Evolutionary conservation across 2,113 vertebrate species (phyloP), one percentile per base, ranked within the genome.

Genomic region (Ploceus nigricollis): DNA sequence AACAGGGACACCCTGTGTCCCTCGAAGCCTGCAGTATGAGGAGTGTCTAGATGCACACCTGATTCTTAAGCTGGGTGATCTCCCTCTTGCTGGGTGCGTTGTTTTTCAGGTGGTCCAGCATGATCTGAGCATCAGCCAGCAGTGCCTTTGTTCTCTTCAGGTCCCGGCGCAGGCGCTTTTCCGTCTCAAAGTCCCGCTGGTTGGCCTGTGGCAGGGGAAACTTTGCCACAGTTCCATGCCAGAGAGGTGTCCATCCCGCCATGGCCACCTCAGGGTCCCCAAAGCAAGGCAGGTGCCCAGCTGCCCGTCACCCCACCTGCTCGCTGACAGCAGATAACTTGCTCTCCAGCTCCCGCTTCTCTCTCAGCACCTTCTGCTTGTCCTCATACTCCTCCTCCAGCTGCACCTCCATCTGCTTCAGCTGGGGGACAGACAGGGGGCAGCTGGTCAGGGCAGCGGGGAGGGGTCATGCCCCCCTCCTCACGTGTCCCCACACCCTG

Each of bases 21-120:
- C 84, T 39, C 31, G 7, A 17, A 60, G 58, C 63, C 54, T 80
- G 76, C 1, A 3, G 19, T 5, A 39, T 54, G 30, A 22, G 13
- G 17, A n/a, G 45, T 28, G 33, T 40, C 54, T 63, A 18, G 37
- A 37, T 66, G 53, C 69, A 27, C 89, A 99, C 99, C 99, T 99
- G 99, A 95, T 99, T 99, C 95, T 99, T 99, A 69, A 99, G 98
- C 97, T 99, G 99, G 6, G 99, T 98, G 1, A 99, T 99, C 97
- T 99, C 99, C 95, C 99, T 98, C 97, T 99, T 99, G 98, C 99
- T 99, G 85, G 99, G 99, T 0, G 99, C 99, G 0, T 99, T 99
- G 98, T 99, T 99, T 97, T 99, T 99, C 78, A 99, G 98, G 98
- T 99, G 99, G 96, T 99, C 99, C 97, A 99, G 97, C 99, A 99